phyloP scores from a whole-genome alignment of 2,888 invertebrate genomes.

The Ecliptopera silaceata region DNA sequence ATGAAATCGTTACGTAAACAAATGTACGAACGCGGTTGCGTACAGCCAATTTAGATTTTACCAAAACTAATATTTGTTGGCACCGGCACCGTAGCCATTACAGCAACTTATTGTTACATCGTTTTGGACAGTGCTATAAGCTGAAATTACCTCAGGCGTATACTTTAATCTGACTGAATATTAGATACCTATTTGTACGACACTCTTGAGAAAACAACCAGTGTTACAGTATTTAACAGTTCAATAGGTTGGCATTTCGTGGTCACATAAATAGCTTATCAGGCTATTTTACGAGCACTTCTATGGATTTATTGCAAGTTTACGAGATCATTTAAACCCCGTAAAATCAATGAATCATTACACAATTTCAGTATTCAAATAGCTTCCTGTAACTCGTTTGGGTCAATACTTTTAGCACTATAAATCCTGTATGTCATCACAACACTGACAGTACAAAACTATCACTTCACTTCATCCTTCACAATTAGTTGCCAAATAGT shows the following conservation, averaged over 20 bases:
- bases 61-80: conserved; percentile 2
- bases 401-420: background rate
- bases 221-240: background rate
- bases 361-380: background rate
- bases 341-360: conserved; percentile 2
- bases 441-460: background rate
- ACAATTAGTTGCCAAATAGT: background rate
- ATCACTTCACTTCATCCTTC: conserved; percentile 2
- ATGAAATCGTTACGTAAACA: conserved; percentile 2
- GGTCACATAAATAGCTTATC: background rate
- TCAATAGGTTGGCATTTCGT: background rate
- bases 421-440: background rate
- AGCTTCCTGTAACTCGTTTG: background rate
- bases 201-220: conserved; percentile 18
- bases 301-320: conserved; percentile 1
- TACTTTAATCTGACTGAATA: background rate
- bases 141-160: conserved; percentile 1
- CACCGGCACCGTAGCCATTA: conserved; percentile 5
- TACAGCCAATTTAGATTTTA: background rate
- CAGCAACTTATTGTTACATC: conserved; percentile 1
- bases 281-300: conserved; percentile 3
- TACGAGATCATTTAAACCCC: conserved; percentile 4
- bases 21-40: background rate
- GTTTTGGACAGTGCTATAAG: background rate
- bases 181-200: background rate